phyloP scores from a whole-genome alignment of 2,888 invertebrate species.

The Siphlonurus alternatus region DNA sequence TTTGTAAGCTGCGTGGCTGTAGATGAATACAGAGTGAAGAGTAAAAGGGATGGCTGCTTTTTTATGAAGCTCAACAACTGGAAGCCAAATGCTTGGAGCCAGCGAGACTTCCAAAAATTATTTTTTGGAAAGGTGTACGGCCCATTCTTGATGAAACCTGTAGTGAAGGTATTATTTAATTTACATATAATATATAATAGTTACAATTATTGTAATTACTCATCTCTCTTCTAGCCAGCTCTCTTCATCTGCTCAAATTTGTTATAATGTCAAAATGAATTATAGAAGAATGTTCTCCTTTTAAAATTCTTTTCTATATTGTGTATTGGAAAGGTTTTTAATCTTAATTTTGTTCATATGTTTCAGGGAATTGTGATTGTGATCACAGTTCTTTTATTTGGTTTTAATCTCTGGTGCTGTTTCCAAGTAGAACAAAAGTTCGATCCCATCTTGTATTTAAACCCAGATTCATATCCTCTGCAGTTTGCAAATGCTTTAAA shows the following conservation, averaged over 20 bases:
- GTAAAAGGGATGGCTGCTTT: slow-evolving; percentile 22
- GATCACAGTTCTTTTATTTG: slow-evolving; percentile 21
- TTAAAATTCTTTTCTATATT: too few relatives aligned
- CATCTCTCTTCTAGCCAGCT: too few relatives aligned
- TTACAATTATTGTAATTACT: too few relatives aligned
- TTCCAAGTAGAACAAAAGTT: slow-evolving; percentile 25
- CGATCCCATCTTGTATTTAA: slow-evolving; percentile 26
- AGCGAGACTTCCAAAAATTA: slow-evolving; percentile 23
- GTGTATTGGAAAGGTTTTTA: too few relatives aligned
- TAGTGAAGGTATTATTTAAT: slow-evolving; percentile 22
- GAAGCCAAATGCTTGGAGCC: slow-evolving; percentile 27
- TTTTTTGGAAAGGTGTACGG: slow-evolving; percentile 26
- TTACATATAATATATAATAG: too few relatives aligned
- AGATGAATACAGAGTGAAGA: slow-evolving; percentile 26
- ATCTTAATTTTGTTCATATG: too few relatives aligned
- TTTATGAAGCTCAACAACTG: slow-evolving; percentile 21
- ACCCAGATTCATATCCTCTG: slow-evolving; percentile 25
- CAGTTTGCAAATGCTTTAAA: slow-evolving; percentile 22
- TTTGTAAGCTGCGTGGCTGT: slow-evolving; percentile 30
- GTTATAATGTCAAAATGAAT: too few relatives aligned
- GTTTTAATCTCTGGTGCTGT: slow-evolving; percentile 24
- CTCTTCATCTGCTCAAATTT: too few relatives aligned
- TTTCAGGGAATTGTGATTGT: slow-evolving; percentile 21
- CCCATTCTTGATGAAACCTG: slow-evolving; percentile 23
- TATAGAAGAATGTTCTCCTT: too few relatives aligned